A percentile compares a stretch with the other conserved stretches of the same genome.
Conservation (phyloP, 2,797 vertebrate genomes). For the Pteronotus mesoamericanus region DNA sequence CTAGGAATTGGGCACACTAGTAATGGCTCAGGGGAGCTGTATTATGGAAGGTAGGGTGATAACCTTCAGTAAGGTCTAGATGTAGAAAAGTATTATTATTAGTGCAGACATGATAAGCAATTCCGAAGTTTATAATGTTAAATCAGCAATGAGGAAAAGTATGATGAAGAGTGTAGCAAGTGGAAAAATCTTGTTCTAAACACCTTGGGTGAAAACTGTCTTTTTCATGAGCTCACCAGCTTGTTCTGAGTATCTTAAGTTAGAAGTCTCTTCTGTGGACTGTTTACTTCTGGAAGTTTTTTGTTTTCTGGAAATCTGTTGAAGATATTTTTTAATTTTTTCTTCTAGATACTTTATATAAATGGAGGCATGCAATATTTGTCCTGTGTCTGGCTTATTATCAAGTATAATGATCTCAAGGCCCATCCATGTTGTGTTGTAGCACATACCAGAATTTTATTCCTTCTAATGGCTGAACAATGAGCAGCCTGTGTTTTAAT, state of each 20-base stretch:
- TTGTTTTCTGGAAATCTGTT: neutral
- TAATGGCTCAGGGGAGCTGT: neutral
- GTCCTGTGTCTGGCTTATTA: neutral
- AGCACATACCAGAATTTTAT: neutral
- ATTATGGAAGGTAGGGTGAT: neutral
- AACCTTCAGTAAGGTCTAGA: neutral
- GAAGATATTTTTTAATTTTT: neutral
- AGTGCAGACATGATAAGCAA: neutral
- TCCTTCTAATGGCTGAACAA: neutral
- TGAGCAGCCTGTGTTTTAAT: neutral
- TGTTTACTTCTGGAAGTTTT: neutral
- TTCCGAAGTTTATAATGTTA: neutral
- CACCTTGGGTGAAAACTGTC: neutral
- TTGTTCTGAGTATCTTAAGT: neutral
- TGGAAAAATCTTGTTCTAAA: neutral
- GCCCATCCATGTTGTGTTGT: no score
- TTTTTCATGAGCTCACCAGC: neutral
- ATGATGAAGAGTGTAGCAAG: neutral
- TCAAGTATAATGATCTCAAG: neutral
- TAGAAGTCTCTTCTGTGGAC: neutral
- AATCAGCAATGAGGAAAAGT: neutral
- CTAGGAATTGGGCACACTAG: neutral
- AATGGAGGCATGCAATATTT: neutral
- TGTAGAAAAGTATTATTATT: neutral
- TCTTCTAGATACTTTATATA: neutral